Evolutionary conservation across 2,797 vertebrate genomes (phyloP).

Genomic region (Scyliorhinus canicula): DNA sequence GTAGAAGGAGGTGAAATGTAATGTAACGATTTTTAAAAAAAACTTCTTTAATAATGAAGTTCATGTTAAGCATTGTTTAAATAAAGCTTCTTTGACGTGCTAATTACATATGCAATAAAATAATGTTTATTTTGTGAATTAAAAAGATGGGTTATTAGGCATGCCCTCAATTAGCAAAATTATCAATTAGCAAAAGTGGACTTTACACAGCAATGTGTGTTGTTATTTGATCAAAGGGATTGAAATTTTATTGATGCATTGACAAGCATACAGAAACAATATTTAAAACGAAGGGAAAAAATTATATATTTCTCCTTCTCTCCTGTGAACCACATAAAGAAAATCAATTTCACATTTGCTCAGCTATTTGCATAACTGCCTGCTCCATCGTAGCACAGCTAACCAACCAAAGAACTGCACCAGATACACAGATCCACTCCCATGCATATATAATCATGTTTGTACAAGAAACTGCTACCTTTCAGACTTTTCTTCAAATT

Average conservation of each 20-base stretch:
- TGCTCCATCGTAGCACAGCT: background rate
- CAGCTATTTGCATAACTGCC: background rate
- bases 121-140: background rate
- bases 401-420: background rate
- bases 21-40: background rate
- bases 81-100: background rate
- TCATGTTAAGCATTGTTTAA: background rate
- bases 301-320: background rate
- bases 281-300: background rate
- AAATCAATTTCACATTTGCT: conserved; percentile 1
- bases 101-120: too few relatives aligned
- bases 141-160: background rate
- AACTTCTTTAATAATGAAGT: background rate
- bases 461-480: background rate
- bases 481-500: background rate
- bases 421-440: background rate
- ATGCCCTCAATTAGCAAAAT: background rate
- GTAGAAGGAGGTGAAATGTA: background rate
- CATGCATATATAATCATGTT: background rate
- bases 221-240: background rate
- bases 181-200: background rate
- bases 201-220: background rate
- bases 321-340: background rate
- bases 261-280: background rate
- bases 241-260: background rate